phyloP scores from a whole-genome alignment of 1,140 invertebrate species.

The Heterodera schachtii region DNA sequence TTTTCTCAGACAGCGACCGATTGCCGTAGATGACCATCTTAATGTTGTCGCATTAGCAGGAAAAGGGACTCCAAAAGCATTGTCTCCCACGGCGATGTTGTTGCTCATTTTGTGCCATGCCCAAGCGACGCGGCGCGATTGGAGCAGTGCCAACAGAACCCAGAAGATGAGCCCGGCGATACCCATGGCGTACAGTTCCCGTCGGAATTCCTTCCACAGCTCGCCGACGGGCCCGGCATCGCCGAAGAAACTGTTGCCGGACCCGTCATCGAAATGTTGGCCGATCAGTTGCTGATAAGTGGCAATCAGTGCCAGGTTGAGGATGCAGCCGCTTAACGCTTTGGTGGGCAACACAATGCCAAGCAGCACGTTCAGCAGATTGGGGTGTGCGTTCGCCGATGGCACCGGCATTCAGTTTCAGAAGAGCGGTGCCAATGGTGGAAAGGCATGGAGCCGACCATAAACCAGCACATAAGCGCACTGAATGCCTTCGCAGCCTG shows the following conservation, averaged over 20 bases:
- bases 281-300: not conserved
- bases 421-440: not conserved
- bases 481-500: slow-evolving; percentile 13
- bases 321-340: not conserved
- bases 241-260: not conserved
- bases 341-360: not conserved
- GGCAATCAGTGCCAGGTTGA: not conserved
- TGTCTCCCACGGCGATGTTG: not conserved
- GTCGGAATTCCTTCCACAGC: not conserved
- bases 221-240: not conserved
- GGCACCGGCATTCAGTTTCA: not conserved
- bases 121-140: slow-evolving; percentile 41
- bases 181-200: slow-evolving; percentile 30
- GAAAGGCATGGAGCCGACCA: not conserved
- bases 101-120: slow-evolving; percentile 10
- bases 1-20: not conserved
- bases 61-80: too few species aligned
- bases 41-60: not conserved
- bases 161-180: slow-evolving; percentile 48
- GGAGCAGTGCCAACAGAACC: slow-evolving; percentile 34
- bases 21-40: not conserved
- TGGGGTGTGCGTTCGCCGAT: not conserved
- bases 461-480: slow-evolving; percentile 18
- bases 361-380: not conserved
- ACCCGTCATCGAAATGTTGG: not conserved